Evolutionary conservation across 2,113 vertebrate genomes (phyloP), one percentile per base, ranked within the genome.

Genomic region (Scortum barcoo): DNA sequence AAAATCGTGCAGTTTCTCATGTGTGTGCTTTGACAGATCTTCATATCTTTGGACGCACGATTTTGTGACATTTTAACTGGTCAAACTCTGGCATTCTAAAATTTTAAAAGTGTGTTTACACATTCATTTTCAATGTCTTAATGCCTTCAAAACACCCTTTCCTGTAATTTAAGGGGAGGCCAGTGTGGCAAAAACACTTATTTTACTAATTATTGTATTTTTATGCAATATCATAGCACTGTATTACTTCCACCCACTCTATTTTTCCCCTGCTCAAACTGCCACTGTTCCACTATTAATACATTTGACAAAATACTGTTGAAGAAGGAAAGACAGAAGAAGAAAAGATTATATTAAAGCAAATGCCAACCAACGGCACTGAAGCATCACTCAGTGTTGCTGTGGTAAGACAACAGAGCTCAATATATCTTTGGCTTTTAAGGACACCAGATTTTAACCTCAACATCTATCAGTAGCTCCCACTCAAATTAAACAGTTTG

Each of bases 241-340:
- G 28, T 48, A 3, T 36, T 20, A 7, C 26, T 57, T 53, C 9
- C 56, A 16, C 36, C 3, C 22, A 50, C 51, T 56, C 7, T 57
- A 11, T 36, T 19, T 36, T 36, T 36, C 33, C 26, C 30, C 30
- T 30, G 14, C 28, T 72, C 40, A 66, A 46, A 76, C 68, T 78
- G 46, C n/a, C 17, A 11, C 40, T 48, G 7, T 40, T 72, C 28
- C 3, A 7, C 50, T 76, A 79, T 65, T 65, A 62, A 71, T 42
- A 66, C n/a, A 65, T 50, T 51, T 78, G 44, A 77, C 42, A 80
- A 63, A 7, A 24, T 7, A 51, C 20, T 67, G 24, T 53, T 36
- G 66, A 51, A 48, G n/a, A 71, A 40, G 33, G 51, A 72, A 4
- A 44, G 58, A 51, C 4, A 36, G 30, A 51, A 7, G 53, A 36